Evolutionary conservation across 1,140 invertebrate genomes (phyloP), one percentile per base, ranked within the genome.

Genomic region (Ericerus pela): DNA sequence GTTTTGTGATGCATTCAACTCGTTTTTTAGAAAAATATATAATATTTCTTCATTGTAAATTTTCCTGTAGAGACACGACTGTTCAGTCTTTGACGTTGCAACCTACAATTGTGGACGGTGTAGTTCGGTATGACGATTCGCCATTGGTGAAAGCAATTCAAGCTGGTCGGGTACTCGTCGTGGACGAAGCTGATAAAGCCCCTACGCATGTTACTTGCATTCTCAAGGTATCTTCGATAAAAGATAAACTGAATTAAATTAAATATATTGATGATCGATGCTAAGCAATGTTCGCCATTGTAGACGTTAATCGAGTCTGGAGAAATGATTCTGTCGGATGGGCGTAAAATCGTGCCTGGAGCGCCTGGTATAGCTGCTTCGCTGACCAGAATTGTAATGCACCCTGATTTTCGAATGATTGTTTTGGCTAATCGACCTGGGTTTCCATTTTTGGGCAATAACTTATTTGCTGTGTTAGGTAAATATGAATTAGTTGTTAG

Each of bases 141-240:
- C 89, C 93, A 1, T 69, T 98, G 30, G 89, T 94, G 6, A 83
- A 85, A 63, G 93, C 94, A 0, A 87, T 94, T 1, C 87, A 86
- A 69, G 66, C 76, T 54, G 94, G 94, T 0, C 85, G 90, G 65
- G 83, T 96, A 28, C 73, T 97, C 28, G 86, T 97, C 0, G 80
- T 97, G 3, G 94, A 98, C 66, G 95, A 98, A 69, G 93, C 91
- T 3, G 93, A 97, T 70, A 97, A 97, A 70, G 93, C 93, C 0
- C 91, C 93, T 0, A 92, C 89, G 0, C 88, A 96, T 70, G 94
- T 97, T 0, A 96, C 93, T 0, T 93, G 89, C 67, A 88, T 97
- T 62, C 72, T 98, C 31, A 96, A 96, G 66, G 76, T 76, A 63
- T 55, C 18, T 31, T 20, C 52, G 11, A n/a, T 53, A 8, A 20